Percentiles rank a stretch among this genome's conserved stretches.
Conservation (phyloP, 92 coral and sea anemone genomes). For the Porites lobata region DNA sequence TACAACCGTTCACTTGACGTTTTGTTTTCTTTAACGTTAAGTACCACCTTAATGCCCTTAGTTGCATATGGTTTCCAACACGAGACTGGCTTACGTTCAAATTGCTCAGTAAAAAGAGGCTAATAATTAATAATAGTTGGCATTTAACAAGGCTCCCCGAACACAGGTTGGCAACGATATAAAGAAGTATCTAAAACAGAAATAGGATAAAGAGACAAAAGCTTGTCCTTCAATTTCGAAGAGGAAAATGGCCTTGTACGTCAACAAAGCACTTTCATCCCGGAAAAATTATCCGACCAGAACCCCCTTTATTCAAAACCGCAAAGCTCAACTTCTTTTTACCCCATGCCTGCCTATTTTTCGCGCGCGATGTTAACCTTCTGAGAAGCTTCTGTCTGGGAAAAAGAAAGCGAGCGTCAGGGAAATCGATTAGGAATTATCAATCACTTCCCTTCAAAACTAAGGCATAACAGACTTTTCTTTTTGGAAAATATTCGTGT, state of each 20-base stretch:
- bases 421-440: no score
- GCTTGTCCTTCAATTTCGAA: not conserved
- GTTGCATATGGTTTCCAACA: constrained; percentile 9
- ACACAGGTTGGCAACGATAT: not conserved
- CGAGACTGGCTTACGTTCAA: not conserved
- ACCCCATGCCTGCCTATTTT: no score
- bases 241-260: not conserved
- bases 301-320: not conserved
- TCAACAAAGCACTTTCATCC: constrained; percentile 13
- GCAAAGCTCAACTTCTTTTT: no score
- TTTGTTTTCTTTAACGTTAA: constrained; percentile 6
- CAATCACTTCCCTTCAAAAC: no score
- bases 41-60: not conserved
- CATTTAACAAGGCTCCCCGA: not conserved
- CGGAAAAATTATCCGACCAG: constrained; percentile 2
- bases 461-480: no score
- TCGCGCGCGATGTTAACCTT: no score
- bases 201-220: not conserved
- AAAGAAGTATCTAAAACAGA: not conserved
- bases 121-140: not conserved
- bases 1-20: not conserved
- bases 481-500: no score
- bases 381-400: no score
- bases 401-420: no score
- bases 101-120: not conserved